Percentiles rank a stretch among this genome's conserved stretches.
Evolutionary conservation across 2,113 vertebrate genomes (phyloP).

Genomic region (Cryptomyrus ogoouensis): DNA sequence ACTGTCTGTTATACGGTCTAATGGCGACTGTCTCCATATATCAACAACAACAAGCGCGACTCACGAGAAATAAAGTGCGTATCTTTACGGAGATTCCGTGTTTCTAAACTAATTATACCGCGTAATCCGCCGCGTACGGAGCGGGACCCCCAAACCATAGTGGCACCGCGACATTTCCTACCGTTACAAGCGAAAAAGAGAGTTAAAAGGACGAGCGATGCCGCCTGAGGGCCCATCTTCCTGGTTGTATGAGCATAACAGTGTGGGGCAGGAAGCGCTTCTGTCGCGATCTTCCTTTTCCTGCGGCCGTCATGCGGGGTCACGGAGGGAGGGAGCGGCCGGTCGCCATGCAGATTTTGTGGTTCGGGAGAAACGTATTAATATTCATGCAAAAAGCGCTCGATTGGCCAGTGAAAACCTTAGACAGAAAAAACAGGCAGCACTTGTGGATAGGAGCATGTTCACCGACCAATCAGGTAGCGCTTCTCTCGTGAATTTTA

Average conservation of each 20-base stretch:
- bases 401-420: neutral
- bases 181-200: conserved; percentile 43
- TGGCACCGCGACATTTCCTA: conserved; percentile 37
- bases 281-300: conserved; percentile 40
- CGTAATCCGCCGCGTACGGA: neutral
- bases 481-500: neutral
- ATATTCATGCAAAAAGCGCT: neutral
- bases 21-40: neutral
- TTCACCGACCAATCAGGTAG: neutral
- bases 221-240: conserved; percentile 58
- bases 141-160: neutral
- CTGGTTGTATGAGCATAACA: conserved; percentile 46
- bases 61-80: neutral
- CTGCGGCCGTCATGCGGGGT: neutral
- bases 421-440: neutral
- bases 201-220: conserved; percentile 39
- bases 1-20: neutral
- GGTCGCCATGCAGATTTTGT: neutral
- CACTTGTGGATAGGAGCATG: neutral
- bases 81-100: neutral
- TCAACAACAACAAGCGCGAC: neutral
- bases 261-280: conserved; percentile 44
- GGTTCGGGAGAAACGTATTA: neutral
- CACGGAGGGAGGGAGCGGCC: neutral
- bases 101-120: neutral